phyloP scores from a whole-genome alignment of 2,888 invertebrate genomes.

The Dascillus cervinus region DNA sequence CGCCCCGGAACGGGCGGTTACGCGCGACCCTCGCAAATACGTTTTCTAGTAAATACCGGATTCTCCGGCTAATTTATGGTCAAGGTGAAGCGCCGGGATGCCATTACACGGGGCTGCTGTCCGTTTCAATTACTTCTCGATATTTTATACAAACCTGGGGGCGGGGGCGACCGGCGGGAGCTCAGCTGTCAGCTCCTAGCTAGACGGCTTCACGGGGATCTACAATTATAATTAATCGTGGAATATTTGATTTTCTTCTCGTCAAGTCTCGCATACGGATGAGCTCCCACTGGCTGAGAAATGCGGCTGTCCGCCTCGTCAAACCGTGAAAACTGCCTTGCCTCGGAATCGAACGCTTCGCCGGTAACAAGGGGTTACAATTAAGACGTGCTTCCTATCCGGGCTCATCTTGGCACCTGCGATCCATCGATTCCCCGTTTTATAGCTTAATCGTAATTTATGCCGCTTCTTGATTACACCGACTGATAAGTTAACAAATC shows the following conservation, averaged over 20 bases:
- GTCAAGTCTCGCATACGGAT: slow-evolving; percentile 11
- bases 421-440: slow-evolving; percentile 11
- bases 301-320: no score
- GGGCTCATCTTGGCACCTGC: slow-evolving; percentile 29
- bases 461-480: slow-evolving; percentile 19
- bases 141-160: slow-evolving; percentile 19
- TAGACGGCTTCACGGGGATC: slow-evolving; percentile 15
- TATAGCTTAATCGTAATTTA: slow-evolving; percentile 26
- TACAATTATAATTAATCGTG: slow-evolving; percentile 21
- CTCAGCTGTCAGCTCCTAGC: slow-evolving; percentile 20
- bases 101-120: slow-evolving; percentile 17
- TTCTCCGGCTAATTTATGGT: slow-evolving; percentile 28
- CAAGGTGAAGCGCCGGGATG: slow-evolving; percentile 24
- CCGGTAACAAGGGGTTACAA: slow-evolving; percentile 28
- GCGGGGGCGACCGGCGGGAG: slow-evolving; percentile 19
- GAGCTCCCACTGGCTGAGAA: slow-evolving; percentile 18
- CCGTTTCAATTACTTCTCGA: slow-evolving; percentile 24
- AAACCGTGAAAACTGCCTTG: no score
- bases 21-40: slow-evolving; percentile 18
- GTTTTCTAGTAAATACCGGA: slow-evolving; percentile 26
- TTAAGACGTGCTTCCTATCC: slow-evolving; percentile 25
- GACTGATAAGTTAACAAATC: slow-evolving; percentile 23
- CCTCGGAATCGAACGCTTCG: no score
- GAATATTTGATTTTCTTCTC: slow-evolving; percentile 17
- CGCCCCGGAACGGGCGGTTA: slow-evolving; percentile 18